Percentiles rank a stretch among this genome's conserved stretches.
Conservation (phyloP, 2,113 vertebrate species). For the Pristiophorus japonicus region DNA sequence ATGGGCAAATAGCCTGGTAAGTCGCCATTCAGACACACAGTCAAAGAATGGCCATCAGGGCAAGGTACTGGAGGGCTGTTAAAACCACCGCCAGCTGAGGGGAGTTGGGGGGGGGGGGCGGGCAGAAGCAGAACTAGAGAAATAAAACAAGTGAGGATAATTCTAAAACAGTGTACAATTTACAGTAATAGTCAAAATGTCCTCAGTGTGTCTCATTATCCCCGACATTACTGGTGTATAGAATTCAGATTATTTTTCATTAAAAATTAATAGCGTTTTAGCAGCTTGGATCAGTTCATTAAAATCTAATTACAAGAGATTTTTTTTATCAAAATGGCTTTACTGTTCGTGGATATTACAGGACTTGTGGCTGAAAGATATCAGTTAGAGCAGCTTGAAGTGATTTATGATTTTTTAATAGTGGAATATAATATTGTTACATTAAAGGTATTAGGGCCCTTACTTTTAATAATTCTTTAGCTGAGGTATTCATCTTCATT, state of each 20-base stretch:
- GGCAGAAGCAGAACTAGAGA: not conserved
- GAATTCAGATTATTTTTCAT: slow-evolving; percentile 31
- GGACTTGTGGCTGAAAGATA: not conserved
- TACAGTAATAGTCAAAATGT: not conserved
- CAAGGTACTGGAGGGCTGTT: not conserved
- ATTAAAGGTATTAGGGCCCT: not conserved
- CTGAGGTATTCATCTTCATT: not conserved
- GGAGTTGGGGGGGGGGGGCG: not conserved
- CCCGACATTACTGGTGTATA: not conserved
- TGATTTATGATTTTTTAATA: slow-evolving; percentile 34
- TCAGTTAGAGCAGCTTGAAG: slow-evolving; percentile 14
- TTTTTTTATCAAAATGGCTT: slow-evolving; percentile 16
- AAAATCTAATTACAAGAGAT: slow-evolving; percentile 26
- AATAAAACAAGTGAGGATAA: not conserved
- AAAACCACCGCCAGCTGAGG: not conserved
- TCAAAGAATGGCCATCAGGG: not conserved
- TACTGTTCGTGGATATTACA: not conserved
- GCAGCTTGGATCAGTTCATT: slow-evolving; percentile 34
- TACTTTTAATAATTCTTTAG: slow-evolving; percentile 21
- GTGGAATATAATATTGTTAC: not conserved
- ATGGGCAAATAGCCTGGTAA: too few species aligned
- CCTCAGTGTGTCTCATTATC: not conserved
- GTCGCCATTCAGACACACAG: too few species aligned
- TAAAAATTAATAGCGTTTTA: slow-evolving; percentile 36
- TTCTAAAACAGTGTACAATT: not conserved